phyloP scores from a whole-genome alignment of 2,113 vertebrate species.

The Geococcyx californianus region DNA sequence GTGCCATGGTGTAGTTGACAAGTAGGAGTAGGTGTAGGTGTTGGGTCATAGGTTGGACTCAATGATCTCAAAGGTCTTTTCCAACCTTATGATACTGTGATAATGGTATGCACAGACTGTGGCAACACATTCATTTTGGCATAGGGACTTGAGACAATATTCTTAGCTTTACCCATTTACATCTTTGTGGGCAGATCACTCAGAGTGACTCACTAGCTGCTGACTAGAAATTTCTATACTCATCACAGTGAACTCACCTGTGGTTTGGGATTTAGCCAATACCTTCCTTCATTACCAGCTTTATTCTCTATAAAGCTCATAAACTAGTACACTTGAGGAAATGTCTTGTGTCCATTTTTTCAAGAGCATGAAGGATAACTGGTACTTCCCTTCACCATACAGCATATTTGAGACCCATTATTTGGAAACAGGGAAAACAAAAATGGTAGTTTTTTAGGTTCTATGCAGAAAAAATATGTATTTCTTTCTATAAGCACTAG shows the following conservation, averaged over 20 bases:
- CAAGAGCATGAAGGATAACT: background rate
- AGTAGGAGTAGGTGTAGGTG: too few relatives aligned
- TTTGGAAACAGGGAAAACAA: background rate
- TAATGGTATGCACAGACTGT: background rate
- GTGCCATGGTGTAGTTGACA: too few relatives aligned
- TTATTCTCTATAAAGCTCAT: background rate
- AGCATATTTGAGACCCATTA: fast-evolving
- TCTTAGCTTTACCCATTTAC: background rate
- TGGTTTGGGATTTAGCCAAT: conserved; percentile 2
- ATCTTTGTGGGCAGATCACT: background rate
- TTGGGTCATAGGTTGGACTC: too few relatives aligned
- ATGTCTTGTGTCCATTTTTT: background rate
- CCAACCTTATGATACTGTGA: too few relatives aligned
- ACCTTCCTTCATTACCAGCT: background rate
- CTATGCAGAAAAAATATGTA: background rate
- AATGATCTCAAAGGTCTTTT: too few relatives aligned
- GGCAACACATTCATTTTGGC: background rate
- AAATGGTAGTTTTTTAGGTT: background rate
- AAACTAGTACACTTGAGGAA: background rate
- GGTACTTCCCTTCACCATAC: background rate
- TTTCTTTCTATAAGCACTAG: background rate
- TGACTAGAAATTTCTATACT: background rate
- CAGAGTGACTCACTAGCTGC: background rate
- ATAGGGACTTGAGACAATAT: background rate
- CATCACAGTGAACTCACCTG: background rate